phyloP scores from a whole-genome alignment of 1,140 invertebrate species.

The Monochamus saltuarius region DNA sequence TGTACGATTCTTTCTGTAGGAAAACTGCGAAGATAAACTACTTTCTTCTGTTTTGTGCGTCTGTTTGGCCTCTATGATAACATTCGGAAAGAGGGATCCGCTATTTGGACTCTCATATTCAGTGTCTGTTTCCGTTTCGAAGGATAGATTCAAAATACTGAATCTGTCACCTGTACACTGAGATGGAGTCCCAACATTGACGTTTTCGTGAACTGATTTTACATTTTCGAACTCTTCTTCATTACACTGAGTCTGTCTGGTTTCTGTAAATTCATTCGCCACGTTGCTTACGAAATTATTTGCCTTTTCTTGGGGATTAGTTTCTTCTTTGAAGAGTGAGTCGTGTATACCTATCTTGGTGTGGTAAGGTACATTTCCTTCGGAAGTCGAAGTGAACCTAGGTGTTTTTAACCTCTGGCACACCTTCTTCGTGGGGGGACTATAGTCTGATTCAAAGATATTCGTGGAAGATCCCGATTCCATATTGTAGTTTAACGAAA shows the following conservation, averaged over 20 bases:
- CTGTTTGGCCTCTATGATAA: too few relatives aligned
- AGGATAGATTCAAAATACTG: slow-evolving; percentile 1
- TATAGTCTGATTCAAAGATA: slow-evolving; percentile 4
- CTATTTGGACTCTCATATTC: too few relatives aligned
- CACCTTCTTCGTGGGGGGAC: slow-evolving; percentile 11
- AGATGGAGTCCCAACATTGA: too few relatives aligned
- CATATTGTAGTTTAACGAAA: slow-evolving; percentile 3
- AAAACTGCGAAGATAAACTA: too few relatives aligned
- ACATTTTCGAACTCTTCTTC: background rate
- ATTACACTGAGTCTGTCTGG: slow-evolving; percentile 1
- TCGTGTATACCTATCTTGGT: slow-evolving; percentile 12
- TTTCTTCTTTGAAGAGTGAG: background rate
- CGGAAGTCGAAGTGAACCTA: slow-evolving; percentile 2
- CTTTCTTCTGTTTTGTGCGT: too few relatives aligned
- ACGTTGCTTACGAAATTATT: background rate
- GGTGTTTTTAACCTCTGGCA: slow-evolving; percentile 7
- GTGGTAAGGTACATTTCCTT: slow-evolving; percentile 11
- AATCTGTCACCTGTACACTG: background rate
- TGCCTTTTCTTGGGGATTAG: background rate
- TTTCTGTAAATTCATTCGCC: background rate
- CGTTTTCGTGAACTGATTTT: background rate
- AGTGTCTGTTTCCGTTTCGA: too few relatives aligned
- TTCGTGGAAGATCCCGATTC: slow-evolving; percentile 6
- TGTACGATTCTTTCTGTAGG: too few relatives aligned
- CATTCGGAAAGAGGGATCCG: too few relatives aligned